Evolutionary conservation across 2,797 vertebrate genomes (phyloP).

Genomic region (Selene dorsalis): DNA sequence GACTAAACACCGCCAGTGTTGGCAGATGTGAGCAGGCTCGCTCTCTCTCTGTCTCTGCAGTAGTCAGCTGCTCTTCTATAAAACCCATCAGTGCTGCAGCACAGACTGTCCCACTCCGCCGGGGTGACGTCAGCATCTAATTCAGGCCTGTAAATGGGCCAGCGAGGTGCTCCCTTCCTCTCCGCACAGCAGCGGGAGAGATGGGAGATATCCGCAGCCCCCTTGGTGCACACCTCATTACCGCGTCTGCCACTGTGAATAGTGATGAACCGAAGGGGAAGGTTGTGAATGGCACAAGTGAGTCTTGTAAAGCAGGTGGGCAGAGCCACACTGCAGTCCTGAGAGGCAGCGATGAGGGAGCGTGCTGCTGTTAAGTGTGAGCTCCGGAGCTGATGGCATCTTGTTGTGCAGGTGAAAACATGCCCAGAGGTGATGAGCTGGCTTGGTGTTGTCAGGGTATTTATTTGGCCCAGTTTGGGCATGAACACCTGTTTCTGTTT

Average conservation of each 20-base stretch:
- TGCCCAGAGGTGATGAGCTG: constrained; percentile 50
- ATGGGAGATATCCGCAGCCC: constrained; percentile 43
- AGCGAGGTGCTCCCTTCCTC: constrained; percentile 50
- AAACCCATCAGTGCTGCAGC: constrained; percentile 46
- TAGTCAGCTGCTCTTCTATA: constrained; percentile 31
- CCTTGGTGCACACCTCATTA: constrained; percentile 5
- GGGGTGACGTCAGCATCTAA: constrained; percentile 73
- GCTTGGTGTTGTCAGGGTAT: constrained; percentile 13
- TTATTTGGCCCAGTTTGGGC: not conserved
- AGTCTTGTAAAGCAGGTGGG: not conserved
- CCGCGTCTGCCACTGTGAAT: not conserved
- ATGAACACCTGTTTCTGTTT: constrained; percentile 22
- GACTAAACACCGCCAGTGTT: constrained; percentile 22
- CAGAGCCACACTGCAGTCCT: not conserved
- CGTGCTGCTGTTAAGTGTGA: not conserved
- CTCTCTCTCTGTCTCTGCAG: constrained; percentile 16
- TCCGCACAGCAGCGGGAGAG: constrained; percentile 38
- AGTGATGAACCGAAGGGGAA: not conserved
- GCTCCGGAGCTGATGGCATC: constrained; percentile 22
- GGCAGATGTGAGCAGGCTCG: constrained; percentile 51
- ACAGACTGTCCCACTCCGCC: constrained; percentile 45
- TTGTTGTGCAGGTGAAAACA: constrained; percentile 55
- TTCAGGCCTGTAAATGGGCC: constrained; percentile 65
- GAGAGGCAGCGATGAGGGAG: constrained; percentile 22
- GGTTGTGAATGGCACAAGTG: not conserved